Percentiles rank a stretch among this genome's conserved stretches.
Evolutionary conservation across 2,888 invertebrate species (phyloP).

Genomic region (Nowickia ferox): DNA sequence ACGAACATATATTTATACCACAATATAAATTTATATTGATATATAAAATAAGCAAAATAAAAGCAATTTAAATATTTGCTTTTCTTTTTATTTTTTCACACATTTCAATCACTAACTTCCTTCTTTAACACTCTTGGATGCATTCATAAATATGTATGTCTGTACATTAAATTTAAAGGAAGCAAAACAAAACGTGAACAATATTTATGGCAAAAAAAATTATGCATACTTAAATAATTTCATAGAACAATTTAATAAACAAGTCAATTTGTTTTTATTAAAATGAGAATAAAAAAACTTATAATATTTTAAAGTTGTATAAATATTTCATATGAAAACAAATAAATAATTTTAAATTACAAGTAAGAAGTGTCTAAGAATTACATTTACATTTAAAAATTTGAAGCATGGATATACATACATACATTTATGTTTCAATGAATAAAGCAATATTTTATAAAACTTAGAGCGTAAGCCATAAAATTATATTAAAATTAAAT

Average conservation of each 20-base stretch:
- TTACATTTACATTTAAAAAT: slow-evolving; percentile 35
- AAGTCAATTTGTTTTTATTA: slow-evolving; percentile 68
- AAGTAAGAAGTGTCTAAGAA: slow-evolving; percentile 41
- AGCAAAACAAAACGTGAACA: slow-evolving; percentile 21
- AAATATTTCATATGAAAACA: slow-evolving; percentile 46
- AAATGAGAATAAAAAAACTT: slow-evolving; percentile 26
- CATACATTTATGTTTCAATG: slow-evolving; percentile 7
- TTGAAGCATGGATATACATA: slow-evolving; percentile 41
- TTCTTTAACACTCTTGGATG: background rate
- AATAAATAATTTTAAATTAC: slow-evolving; percentile 28
- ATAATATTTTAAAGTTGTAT: slow-evolving; percentile 54
- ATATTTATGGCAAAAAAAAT: slow-evolving; percentile 28
- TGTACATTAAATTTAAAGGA: background rate
- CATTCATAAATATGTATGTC: background rate
- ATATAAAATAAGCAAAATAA: slow-evolving; percentile 70
- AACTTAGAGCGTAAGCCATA: background rate
- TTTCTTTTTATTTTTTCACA: slow-evolving; percentile 39
- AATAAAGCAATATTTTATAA: slow-evolving; percentile 62
- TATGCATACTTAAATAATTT: slow-evolving; percentile 11
- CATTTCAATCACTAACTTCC: slow-evolving; percentile 40
- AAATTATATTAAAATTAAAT: background rate
- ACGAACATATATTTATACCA: slow-evolving; percentile 45
- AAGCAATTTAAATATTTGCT: slow-evolving; percentile 51
- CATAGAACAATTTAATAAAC: slow-evolving; percentile 49
- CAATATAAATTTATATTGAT: slow-evolving; percentile 41